These are phyloP conservation scores for Mystacornis crossleyi DNA, from an alignment of 2,113 vertebrate species.

Conservation along the genomic window DNA sequence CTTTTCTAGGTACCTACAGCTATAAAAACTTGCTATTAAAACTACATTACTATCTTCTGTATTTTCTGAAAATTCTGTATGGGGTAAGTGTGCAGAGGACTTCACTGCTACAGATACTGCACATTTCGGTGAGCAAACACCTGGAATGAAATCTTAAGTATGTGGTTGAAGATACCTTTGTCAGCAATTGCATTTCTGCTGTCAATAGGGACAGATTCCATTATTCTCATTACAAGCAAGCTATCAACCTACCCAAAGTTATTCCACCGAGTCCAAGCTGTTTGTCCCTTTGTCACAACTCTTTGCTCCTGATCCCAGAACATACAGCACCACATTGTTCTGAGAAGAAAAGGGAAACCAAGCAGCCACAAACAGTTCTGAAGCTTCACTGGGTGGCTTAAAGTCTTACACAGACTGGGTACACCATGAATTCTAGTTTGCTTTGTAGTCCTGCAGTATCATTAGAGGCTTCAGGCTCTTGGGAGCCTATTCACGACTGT, in stretches of 20 bases:
- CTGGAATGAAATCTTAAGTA: not conserved
- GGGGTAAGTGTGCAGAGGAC: not conserved
- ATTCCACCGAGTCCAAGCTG: not conserved
- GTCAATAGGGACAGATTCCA: not conserved
- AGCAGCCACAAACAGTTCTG: not conserved
- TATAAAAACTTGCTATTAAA: not conserved
- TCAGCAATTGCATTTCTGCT: not conserved
- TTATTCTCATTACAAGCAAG: not conserved
- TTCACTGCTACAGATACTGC: not conserved
- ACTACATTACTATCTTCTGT: not conserved
- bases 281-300: not conserved
- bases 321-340: not conserved
- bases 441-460: not conserved
- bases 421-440: not conserved
- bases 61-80: not conserved
- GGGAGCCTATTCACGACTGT: not conserved
- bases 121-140: not conserved
- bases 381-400: not conserved
- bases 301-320: not conserved
- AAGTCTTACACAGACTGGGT: not conserved
- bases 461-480: not conserved
- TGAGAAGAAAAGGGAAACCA: not conserved
- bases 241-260: accelerated
- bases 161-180: not conserved
- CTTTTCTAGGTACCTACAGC: not conserved